Evolutionary conservation across 2,888 invertebrate species (phyloP).

Genomic region (Trachelus stipa): DNA sequence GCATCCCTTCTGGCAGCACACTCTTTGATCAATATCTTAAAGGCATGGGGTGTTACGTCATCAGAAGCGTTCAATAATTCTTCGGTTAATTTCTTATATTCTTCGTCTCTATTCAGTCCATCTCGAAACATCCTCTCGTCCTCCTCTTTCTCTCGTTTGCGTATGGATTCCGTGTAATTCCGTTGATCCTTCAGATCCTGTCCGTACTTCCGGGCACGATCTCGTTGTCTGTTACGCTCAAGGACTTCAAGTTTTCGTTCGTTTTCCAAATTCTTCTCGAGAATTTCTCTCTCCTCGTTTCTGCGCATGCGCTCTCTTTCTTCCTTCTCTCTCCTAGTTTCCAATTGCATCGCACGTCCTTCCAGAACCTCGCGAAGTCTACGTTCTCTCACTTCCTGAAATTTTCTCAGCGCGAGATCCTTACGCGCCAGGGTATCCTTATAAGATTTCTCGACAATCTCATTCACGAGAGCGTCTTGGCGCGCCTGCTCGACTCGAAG

Average conservation of each 20-base stretch:
- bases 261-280: constrained; percentile 36
- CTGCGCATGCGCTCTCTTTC: constrained; percentile 26
- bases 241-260: constrained; percentile 32
- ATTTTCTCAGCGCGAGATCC: constrained; percentile 32
- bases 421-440: constrained; percentile 30
- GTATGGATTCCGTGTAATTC: constrained; percentile 24
- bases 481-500: constrained; percentile 39
- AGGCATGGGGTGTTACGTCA: constrained; percentile 47
- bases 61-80: constrained; percentile 45
- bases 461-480: constrained; percentile 41
- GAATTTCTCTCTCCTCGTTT: constrained; percentile 32
- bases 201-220: constrained; percentile 38
- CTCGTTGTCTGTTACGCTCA: constrained; percentile 26
- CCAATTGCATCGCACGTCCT: constrained; percentile 43
- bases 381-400: constrained; percentile 35
- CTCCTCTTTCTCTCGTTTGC: constrained; percentile 36
- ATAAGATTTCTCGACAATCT: constrained; percentile 32
- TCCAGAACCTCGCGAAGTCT: constrained; percentile 36
- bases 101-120: constrained; percentile 34
- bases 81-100: constrained; percentile 39
- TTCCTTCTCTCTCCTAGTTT: constrained; percentile 28
- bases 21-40: constrained; percentile 43
- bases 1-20: constrained; percentile 36
- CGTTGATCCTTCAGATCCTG: constrained; percentile 44
- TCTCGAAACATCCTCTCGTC: constrained; percentile 22